Conservation (phyloP, 2,797 vertebrate genomes). For the Pristis pectinata region DNA sequence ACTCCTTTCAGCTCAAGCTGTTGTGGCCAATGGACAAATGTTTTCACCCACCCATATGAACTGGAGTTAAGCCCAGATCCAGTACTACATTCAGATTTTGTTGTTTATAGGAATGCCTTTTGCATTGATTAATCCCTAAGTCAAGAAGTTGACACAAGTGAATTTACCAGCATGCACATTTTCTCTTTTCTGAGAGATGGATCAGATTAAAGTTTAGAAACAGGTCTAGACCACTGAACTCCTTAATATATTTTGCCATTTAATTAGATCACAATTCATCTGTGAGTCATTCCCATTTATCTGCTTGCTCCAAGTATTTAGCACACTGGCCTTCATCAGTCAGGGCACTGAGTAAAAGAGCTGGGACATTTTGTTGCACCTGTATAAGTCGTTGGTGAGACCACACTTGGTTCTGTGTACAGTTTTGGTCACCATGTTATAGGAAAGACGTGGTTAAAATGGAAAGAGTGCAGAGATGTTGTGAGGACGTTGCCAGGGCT, state of each 20-base stretch:
- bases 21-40: background rate
- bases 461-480: too few species aligned
- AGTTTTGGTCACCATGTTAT: too few species aligned
- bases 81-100: background rate
- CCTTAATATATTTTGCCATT: background rate
- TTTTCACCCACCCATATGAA: background rate
- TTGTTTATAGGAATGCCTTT: background rate
- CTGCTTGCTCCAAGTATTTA: too few species aligned
- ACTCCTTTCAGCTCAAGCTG: background rate
- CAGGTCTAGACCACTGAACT: background rate
- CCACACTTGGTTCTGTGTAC: too few species aligned
- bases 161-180: background rate
- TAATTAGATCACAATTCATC: background rate
- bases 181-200: too few species aligned
- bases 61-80: background rate
- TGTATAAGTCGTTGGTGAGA: too few species aligned
- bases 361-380: too few species aligned
- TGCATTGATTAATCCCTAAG: background rate
- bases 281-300: background rate
- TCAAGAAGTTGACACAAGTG: background rate
- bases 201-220: background rate
- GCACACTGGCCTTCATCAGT: too few species aligned
- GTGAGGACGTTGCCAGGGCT: too few species aligned
- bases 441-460: too few species aligned
- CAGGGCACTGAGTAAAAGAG: too few species aligned